These are phyloP conservation scores for Sigmodon hispidus DNA, from an alignment of 2,113 vertebrate genomes.

Conservation along the genomic window DNA sequence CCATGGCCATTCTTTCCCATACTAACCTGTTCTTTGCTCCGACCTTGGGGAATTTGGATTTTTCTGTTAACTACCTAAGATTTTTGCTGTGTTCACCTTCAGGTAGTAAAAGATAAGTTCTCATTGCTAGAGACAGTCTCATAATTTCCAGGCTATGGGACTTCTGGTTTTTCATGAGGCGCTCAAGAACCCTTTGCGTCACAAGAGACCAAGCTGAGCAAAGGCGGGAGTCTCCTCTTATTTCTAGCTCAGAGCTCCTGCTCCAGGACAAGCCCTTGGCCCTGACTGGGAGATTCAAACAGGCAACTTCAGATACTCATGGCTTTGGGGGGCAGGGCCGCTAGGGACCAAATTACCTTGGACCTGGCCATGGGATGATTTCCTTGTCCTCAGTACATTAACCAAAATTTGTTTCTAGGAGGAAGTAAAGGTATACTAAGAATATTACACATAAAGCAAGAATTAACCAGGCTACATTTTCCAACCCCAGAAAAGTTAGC, in stretches of 20 bases:
- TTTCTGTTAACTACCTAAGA: not conserved
- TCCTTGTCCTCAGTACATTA: not conserved
- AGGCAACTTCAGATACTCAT: not conserved
- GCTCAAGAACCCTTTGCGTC: not conserved
- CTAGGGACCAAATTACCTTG: not conserved
- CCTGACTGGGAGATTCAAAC: not conserved
- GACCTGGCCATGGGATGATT: not conserved
- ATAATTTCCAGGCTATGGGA: not conserved
- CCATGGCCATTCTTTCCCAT: not conserved
- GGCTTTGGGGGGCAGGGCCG: no score
- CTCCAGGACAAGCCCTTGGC: not conserved
- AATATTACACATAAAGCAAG: no score
- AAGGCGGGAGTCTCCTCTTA: not conserved
- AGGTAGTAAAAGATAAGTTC: not conserved
- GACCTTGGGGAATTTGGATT: not conserved
- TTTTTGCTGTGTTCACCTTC: not conserved
- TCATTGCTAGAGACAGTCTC: not conserved
- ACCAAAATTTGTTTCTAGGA: not conserved
- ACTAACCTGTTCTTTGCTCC: not conserved
- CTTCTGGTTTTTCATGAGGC: not conserved
- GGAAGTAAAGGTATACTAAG: not conserved
- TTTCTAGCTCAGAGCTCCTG: not conserved
- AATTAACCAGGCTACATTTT: no score
- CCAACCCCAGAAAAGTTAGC: no score
- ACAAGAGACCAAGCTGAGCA: not conserved